Percentiles rank a stretch among this genome's conserved stretches.
These are phyloP conservation scores for Cyrtodaria siliqua DNA, from an alignment of 2,888 invertebrate genomes.

Conservation along the genomic window DNA sequence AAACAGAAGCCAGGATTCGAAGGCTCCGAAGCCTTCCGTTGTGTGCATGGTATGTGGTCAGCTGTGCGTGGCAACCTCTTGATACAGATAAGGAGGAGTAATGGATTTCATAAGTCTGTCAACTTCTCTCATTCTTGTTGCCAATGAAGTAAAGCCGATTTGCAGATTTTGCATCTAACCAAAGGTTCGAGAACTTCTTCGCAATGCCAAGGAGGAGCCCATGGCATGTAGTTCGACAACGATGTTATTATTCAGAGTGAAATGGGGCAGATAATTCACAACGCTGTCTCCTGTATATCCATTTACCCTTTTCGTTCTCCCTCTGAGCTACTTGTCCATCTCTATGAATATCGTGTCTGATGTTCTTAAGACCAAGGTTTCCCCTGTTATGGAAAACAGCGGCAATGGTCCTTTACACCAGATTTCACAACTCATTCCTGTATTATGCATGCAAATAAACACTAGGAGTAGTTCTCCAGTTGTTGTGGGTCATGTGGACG, in stretches of 20 bases:
- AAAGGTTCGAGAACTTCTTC: conserved; percentile 39
- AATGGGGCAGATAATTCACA: conserved; percentile 6
- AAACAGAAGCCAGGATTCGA: conserved; percentile 48
- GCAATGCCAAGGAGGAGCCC: conserved; percentile 45
- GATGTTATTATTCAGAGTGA: conserved; percentile 10
- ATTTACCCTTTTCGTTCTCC: neutral
- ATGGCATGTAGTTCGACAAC: conserved; percentile 57
- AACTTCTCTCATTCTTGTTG: conserved; percentile 26
- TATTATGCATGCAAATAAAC: conserved; percentile 45
- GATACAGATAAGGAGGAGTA: conserved; percentile 40
- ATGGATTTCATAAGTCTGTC: conserved; percentile 38
- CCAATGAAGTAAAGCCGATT: conserved; percentile 31
- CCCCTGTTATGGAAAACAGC: conserved; percentile 21
- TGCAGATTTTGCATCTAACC: conserved; percentile 38
- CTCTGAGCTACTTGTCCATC: neutral
- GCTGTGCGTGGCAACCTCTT: conserved; percentile 40
- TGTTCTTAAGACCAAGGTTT: neutral
- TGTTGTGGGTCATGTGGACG: conserved; percentile 57
- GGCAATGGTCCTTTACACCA: conserved; percentile 52
- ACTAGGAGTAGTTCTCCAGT: conserved; percentile 55
- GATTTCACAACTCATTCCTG: conserved; percentile 25
- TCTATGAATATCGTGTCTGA: too few species aligned
- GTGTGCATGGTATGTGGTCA: conserved; percentile 31
- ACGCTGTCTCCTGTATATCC: conserved; percentile 18
- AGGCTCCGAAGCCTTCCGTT: conserved; percentile 57